phyloP scores from a whole-genome alignment of 2,797 vertebrate genomes.

The Masticophis lateralis region DNA sequence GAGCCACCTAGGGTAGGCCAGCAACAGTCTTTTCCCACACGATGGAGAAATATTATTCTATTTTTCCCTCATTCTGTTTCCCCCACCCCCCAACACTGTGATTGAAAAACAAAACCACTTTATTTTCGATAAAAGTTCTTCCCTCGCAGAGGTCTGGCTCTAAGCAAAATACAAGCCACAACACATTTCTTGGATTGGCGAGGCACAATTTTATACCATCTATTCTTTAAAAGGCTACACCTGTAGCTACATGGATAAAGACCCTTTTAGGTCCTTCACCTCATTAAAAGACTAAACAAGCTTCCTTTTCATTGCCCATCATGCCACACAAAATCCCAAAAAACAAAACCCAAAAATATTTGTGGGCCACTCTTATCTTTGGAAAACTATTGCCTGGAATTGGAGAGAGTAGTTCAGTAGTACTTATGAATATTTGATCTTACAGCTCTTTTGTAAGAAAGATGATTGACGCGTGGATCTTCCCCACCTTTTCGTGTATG shows the following conservation, averaged over 20 bases:
- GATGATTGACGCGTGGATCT: neutral
- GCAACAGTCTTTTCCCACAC: neutral
- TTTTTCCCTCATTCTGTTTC: neutral
- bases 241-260: neutral
- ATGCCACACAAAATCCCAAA: neutral
- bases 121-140: neutral
- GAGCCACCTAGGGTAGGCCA: neutral
- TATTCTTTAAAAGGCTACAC: neutral
- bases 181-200: neutral
- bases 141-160: too few relatives aligned
- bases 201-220: neutral
- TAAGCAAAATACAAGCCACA: neutral
- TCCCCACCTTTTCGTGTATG: neutral
- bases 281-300: neutral
- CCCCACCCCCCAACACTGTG: neutral
- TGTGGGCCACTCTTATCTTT: neutral
- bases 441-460: neutral
- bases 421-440: neutral
- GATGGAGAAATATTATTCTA: neutral
- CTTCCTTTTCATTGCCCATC: too few relatives aligned
- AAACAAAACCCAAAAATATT: neutral
- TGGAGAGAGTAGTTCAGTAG: neutral
- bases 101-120: neutral
- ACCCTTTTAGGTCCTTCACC: neutral
- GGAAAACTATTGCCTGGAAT: too few relatives aligned